Base-by-base conservation (phyloP, 2,888 invertebrate species). In the Rhorus exstirpatorius region DNA sequence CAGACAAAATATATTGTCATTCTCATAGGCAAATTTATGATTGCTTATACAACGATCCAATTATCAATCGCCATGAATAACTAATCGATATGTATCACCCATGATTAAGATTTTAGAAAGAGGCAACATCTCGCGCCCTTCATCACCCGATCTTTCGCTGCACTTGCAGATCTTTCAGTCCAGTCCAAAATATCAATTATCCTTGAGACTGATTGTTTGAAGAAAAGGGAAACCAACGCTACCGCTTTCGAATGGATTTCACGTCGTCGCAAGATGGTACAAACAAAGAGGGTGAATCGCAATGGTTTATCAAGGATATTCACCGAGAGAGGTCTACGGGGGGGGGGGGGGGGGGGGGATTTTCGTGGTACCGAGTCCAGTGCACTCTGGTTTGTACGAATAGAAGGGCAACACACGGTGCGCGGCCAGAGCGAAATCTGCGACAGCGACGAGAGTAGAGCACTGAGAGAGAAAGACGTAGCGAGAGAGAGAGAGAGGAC, bases 401-500 rank as follows among this genome's bases (percentile, higher is more conserved):
- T 71, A 72, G 51, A 17, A 55, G 58, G 70, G 55, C 44, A 67
- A 41, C 46, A 70, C 76, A 58, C 60, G 58, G 58, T 31, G 49
- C n/a, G 60, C 8, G 38, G 26, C 49, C 21, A 8, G 72, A 68
- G 72, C 67, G 61, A 84, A 85, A 81, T 77, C 77, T 75, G 68
- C 83, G 71, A 65, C 60, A 85, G 83, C 84, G 84, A 86, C 84
- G 87, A 83, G 80, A 80, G 68, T 84, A 80, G 78, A 84, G 85
- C 70, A 71, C 83, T 76, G 85, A 84, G 85, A 41, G 41, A 75
- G 38, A 61, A 46, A 49, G 14, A 17, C 14, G 24, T n/a, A 58
- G 21, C 65, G 44, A 31, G 67, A 70, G 74, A 55, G 75, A 44
- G 46, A 68, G 61, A 53, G 35, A 63, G 49, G 46, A 12, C n/a